Evolutionary conservation across 2,113 vertebrate species (phyloP), one percentile per base, ranked within the genome.

Genomic region (Seriola dumerili): DNA sequence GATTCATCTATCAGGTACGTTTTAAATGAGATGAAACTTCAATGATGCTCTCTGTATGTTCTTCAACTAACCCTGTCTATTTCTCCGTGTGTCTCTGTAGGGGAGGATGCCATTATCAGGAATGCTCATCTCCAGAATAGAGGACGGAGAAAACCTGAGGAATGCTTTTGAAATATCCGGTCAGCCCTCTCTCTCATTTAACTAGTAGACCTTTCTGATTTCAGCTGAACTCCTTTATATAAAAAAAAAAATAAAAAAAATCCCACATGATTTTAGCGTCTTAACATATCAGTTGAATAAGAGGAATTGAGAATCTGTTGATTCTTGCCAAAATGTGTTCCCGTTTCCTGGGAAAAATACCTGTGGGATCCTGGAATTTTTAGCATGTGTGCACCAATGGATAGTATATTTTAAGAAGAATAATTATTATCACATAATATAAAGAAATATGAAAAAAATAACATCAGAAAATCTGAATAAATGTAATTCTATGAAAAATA

Each of bases 161-260:
- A 98, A 99, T 72, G 95, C 97, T 8, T 99, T 99, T 95, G 98
- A 99, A 95, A 98, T 99, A 94, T 96, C 97, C 83, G 98, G 98
- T 99, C 94, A 93, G 88, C 8, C 0, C 0, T 61, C 46, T 11
- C 29, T 57, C 42, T 75, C 4, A 54, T 67, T 63, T 52, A 12
- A 7, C 46, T 8, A 11, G 21, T 36, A n/a, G 21, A 57, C 8
- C 11, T 38, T 8, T 25, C 5, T 54, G n/a, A 29, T 57, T 19
- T 52, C 8, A 3, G 19, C 6, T 63, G 14, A 17, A 21, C 3
- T n/a, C 48, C 55, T 65, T 75, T 10, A 11, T 67, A 23, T 1
- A 23, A 23, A 23, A 23, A 23, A 23, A 23, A 23, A 23, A 23
- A 23, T 1, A 23, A 29, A 29, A 29, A 46, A 44, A 67, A 69